Evolutionary conservation across 2,113 vertebrate species (phyloP).

Genomic region (Rattus norvegicus): GRCr8 NC_086022.1:170892501-170893000

Average conservation of each 20-base stretch:
- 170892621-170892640: not conserved
- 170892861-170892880: not conserved
- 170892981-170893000: not conserved
- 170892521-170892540: not conserved
- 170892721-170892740: not conserved
- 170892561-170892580: not conserved
- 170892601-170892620: not conserved
- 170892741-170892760: not conserved
- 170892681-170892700: not conserved
- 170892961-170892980: conserved; percentile 10
- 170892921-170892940: conserved; percentile 6
- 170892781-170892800: not conserved
- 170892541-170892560: not conserved
- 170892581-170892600: not conserved
- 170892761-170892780: not conserved
- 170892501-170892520: not conserved
- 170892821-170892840: too few relatives aligned
- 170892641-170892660: not conserved
- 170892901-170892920: not conserved
- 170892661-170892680: not conserved
- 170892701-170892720: not conserved
- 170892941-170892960: not conserved
- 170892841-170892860: not conserved
- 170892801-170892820: too few relatives aligned
- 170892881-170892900: not conserved